Base-by-base conservation (phyloP, 30 jellyfish, hydroid and myxozoan genomes). In the Chironex yamaguchii region DNA sequence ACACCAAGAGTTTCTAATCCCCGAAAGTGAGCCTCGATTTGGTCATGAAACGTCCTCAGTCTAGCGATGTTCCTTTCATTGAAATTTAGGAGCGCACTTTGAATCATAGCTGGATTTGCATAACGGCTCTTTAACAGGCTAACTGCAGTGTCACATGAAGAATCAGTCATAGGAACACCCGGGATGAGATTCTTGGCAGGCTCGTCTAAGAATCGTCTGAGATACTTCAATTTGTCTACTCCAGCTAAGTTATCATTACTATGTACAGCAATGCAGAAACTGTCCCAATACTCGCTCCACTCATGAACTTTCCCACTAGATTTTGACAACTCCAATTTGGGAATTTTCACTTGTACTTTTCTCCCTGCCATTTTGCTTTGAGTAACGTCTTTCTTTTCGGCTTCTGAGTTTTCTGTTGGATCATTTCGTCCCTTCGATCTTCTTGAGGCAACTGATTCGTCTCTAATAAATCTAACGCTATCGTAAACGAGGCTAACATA, bases 1-100 rank as follows among this genome's bases (percentile, higher is more conserved):
- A 74, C 87, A 11, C 14, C 52, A 4, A 36, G 49, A 21, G 87
- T 49, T 31, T 51, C 79, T 31, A 74, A 49, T 3, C 79, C 51
- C 2, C 84, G 79, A 34, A 4, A 48, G 22, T 28, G 51, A 24
- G 79, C 51, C 49, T 74, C 84, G 14, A 74, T 51, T n/a, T 74
- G 52, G 34, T 51, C 79, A 3, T 36, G 52, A n/a, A 74, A 74
- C 2, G 13, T 4, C 49, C 87, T n/a, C 84, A 74, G 51, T 27
- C 87, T 49, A 4, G 42, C 31, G 24, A 13, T n/a, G n/a, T n/a
- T n/a, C n/a, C n/a, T n/a, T n/a, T n/a, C n/a, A 42, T 42, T 42
- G 58, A 42, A 42, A 42, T 42, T 42, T 9, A 42, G 9, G 58
- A 6, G 58, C 9, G 58, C 58, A 9, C 58, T 9, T 17, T 42